Evolutionary conservation across 2,888 invertebrate species (phyloP).

Genomic region (Metalampra italica): DNA sequence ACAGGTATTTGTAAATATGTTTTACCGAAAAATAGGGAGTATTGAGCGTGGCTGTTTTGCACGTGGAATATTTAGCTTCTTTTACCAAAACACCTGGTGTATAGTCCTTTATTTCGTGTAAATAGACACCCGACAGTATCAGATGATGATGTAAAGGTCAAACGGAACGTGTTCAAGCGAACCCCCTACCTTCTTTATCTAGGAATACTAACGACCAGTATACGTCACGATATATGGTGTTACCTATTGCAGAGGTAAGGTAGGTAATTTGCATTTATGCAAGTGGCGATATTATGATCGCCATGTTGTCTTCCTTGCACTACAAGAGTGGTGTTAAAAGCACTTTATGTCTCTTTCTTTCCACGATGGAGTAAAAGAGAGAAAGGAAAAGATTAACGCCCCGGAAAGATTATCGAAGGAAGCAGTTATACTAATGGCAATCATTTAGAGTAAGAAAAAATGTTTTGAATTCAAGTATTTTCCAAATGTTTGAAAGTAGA

Average conservation of each 20-base stretch:
- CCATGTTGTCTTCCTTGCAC: not conserved
- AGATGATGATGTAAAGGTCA: constrained; percentile 17
- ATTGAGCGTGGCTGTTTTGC: too few species aligned
- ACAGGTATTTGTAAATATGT: too few species aligned
- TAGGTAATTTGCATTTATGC: too few species aligned
- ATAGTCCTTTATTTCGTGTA: not conserved
- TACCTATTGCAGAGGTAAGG: not conserved
- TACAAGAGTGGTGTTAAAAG: not conserved
- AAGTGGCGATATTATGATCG: too few species aligned
- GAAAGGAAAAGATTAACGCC: not conserved
- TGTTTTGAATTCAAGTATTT: too few species aligned
- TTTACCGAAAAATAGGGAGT: too few species aligned
- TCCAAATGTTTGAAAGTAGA: constrained; percentile 1
- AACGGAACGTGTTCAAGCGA: constrained; percentile 5
- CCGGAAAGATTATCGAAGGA: not conserved
- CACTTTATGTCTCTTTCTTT: not conserved
- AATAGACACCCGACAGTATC: constrained; percentile 8
- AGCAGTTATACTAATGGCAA: not conserved
- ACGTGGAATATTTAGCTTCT: too few species aligned
- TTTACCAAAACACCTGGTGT: too few species aligned
- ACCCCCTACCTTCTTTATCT: constrained; percentile 8
- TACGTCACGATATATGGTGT: not conserved
- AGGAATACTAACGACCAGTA: constrained; percentile 13
- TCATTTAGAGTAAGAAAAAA: too few species aligned
- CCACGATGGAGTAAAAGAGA: not conserved